phyloP scores from a whole-genome alignment of 2,113 vertebrate genomes.

The Rostratula benghalensis region DNA sequence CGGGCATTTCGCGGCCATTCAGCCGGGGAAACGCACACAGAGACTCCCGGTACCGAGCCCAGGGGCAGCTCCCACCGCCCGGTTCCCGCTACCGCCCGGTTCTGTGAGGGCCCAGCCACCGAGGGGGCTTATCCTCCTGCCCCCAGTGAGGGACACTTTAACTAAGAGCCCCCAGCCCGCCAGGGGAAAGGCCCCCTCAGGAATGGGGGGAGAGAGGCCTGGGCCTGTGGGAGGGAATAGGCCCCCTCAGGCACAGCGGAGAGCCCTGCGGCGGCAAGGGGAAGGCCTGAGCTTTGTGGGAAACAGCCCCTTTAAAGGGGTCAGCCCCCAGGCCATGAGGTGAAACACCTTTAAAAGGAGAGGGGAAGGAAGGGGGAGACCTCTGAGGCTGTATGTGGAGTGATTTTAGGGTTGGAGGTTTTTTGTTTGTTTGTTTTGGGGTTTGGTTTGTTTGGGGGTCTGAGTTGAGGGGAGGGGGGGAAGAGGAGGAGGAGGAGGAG shows the following conservation, averaged over 20 bases:
- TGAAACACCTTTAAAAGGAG: not conserved
- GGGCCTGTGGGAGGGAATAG: no score
- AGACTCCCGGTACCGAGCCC: rapidly evolving
- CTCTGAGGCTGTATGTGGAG: rapidly evolving
- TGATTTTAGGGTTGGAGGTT: no score
- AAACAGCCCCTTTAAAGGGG: not conserved
- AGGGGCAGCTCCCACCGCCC: rapidly evolving
- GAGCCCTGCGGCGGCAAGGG: no score
- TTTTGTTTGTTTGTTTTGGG: not conserved
- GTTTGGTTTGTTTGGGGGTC: no score
- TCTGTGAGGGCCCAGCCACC: not conserved
- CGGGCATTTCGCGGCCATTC: rapidly evolving
- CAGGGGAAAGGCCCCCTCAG: not conserved
- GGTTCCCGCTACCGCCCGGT: rapidly evolving
- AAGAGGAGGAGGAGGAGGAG: no score
- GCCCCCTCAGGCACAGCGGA: no score
- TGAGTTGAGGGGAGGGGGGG: no score
- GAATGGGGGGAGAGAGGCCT: rapidly evolving
- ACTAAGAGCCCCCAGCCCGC: rapidly evolving
- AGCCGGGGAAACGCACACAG: rapidly evolving
- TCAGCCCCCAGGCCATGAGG: not conserved
- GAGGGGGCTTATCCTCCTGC: rapidly evolving
- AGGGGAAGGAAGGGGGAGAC: no score
- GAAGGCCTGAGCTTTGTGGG: no score
- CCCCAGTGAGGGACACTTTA: not conserved